Evolutionary conservation across 2,797 vertebrate species (phyloP).

Genomic region (Anabacerthia variegaticeps): DNA sequence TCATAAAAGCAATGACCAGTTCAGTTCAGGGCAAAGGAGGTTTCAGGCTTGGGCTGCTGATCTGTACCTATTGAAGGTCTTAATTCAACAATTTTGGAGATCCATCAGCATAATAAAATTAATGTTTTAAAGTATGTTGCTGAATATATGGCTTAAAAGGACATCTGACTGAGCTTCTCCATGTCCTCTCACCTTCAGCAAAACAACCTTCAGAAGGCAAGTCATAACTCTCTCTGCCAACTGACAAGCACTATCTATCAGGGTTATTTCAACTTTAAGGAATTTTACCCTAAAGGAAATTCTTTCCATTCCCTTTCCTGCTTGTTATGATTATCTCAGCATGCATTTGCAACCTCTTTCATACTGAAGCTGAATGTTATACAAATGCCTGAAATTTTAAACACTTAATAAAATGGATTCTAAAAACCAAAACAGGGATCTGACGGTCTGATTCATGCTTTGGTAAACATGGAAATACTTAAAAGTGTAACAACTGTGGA

Average conservation of each 20-base stretch:
- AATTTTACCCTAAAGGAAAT: slow-evolving; percentile 51
- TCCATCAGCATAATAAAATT: background rate
- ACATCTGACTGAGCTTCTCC: background rate
- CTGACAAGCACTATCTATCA: background rate
- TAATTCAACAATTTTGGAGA: background rate
- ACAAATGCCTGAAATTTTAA: slow-evolving; percentile 13
- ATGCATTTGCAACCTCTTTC: background rate
- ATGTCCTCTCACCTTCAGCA: background rate
- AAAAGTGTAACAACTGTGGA: background rate
- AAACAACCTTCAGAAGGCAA: background rate
- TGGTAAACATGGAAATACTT: slow-evolving; percentile 6
- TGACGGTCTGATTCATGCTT: background rate
- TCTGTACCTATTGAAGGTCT: background rate
- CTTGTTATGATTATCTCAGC: slow-evolving; percentile 13
- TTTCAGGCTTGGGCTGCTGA: background rate
- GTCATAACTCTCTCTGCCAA: background rate
- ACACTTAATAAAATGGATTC: background rate
- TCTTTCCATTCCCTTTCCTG: slow-evolving; percentile 33
- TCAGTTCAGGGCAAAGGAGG: background rate
- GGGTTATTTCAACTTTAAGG: background rate
- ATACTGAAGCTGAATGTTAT: background rate
- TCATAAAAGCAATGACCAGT: background rate
- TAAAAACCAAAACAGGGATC: slow-evolving; percentile 13
- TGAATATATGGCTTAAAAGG: background rate
- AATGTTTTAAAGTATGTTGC: background rate